phyloP scores from a whole-genome alignment of 2,797 vertebrate species.

The Phalanger gymnotis region DNA sequence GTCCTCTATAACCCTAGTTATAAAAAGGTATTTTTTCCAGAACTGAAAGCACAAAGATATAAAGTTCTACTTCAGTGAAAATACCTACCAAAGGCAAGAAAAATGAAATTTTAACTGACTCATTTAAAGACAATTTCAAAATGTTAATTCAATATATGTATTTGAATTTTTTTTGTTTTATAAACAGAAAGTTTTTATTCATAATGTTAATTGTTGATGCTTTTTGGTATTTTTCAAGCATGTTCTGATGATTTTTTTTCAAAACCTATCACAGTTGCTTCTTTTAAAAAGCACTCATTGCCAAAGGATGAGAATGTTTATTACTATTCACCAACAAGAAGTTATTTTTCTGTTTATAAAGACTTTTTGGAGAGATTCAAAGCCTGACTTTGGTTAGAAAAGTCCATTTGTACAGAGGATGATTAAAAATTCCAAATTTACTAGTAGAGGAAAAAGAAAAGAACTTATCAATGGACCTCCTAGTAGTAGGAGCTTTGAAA shows the following conservation, averaged over 20 bases:
- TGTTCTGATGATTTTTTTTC: background rate
- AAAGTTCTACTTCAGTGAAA: background rate
- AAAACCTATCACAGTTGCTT: background rate
- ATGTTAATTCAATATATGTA: background rate
- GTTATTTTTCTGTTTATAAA: background rate
- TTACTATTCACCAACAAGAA: background rate
- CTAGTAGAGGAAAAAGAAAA: background rate
- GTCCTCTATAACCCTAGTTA: background rate
- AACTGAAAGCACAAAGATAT: background rate
- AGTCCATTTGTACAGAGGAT: background rate
- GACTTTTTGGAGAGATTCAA: background rate
- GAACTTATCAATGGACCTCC: background rate
- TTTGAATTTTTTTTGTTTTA: background rate
- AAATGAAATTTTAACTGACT: background rate
- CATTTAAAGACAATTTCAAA: background rate
- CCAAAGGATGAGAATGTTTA: background rate
- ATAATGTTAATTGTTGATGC: background rate
- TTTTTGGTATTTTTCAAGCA: background rate
- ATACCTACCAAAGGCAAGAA: background rate
- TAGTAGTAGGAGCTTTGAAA: slow-evolving; percentile 21
- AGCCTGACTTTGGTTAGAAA: background rate
- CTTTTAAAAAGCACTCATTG: background rate
- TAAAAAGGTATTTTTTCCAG: background rate
- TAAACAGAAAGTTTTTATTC: background rate
- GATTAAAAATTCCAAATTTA: background rate